Evolutionary conservation across 1,140 invertebrate species (phyloP).

Genomic region (Coptotermes formosanus): DNA sequence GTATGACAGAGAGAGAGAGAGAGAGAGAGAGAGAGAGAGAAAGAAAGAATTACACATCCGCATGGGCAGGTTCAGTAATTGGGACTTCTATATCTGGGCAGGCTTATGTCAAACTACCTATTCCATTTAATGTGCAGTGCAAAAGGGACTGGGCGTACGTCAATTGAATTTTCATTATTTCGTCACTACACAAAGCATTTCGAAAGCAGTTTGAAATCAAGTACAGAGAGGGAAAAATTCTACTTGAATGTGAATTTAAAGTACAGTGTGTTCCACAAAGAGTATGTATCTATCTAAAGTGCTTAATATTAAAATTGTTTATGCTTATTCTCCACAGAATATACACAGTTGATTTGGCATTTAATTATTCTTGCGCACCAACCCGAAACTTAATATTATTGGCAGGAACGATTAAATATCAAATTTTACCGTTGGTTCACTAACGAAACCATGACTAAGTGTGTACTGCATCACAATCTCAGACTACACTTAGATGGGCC

Average conservation of each 20-base stretch:
- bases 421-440: too few species aligned
- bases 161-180: slow-evolving; percentile 18
- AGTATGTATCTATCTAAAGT: neutral
- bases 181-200: slow-evolving; percentile 1
- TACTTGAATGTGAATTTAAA: neutral
- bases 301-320: neutral
- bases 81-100: slow-evolving; percentile 5
- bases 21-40: too few species aligned
- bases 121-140: neutral
- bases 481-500: too few species aligned
- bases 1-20: too few species aligned
- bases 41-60: slow-evolving; percentile 10
- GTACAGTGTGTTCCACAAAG: neutral
- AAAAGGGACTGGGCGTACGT: neutral
- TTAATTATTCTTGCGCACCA: too few species aligned
- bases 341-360: too few species aligned
- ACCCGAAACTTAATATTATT: too few species aligned
- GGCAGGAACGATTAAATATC: too few species aligned
- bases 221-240: neutral
- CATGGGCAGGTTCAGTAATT: slow-evolving; percentile 11
- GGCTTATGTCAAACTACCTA: neutral
- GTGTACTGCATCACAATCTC: too few species aligned
- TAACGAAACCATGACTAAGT: too few species aligned
- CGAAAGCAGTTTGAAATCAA: neutral
- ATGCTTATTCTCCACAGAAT: too few species aligned